Evolutionary conservation across 2,888 invertebrate genomes (phyloP).

Genomic region (Oligia latruncula): DNA sequence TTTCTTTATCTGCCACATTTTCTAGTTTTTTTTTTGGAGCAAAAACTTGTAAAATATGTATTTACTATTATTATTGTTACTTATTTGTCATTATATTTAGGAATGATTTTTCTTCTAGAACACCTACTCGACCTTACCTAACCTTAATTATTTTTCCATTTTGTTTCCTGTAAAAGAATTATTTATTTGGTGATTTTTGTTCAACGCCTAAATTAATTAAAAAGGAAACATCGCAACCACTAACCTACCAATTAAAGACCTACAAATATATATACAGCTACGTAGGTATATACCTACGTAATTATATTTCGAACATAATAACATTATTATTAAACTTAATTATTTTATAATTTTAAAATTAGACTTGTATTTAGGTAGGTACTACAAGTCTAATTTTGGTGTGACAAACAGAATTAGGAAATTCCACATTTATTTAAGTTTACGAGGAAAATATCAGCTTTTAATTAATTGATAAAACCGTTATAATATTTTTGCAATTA

Average conservation of each 20-base stretch:
- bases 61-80: not conserved
- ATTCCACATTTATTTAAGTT: slow-evolving; percentile 56
- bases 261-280: not conserved
- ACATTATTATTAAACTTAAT: not conserved
- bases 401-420: slow-evolving; percentile 65
- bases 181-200: not conserved
- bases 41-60: not conserved
- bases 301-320: not conserved
- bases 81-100: not conserved
- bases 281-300: too few species aligned
- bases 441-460: slow-evolving; percentile 64
- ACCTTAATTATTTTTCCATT: not conserved
- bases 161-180: slow-evolving; percentile 1
- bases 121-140: too few species aligned
- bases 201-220: not conserved
- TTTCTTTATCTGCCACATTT: not conserved
- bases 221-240: not conserved
- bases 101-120: not conserved
- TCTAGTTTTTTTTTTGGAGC: not conserved
- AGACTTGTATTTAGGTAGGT: too few species aligned
- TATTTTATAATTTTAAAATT: slow-evolving; percentile 6
- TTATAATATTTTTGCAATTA: slow-evolving; percentile 65
- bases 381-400: slow-evolving; percentile 17
- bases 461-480: slow-evolving; percentile 66
- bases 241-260: not conserved